Conservation (phyloP, 2,797 vertebrate species). For the Setipinna tenuifilis region DNA sequence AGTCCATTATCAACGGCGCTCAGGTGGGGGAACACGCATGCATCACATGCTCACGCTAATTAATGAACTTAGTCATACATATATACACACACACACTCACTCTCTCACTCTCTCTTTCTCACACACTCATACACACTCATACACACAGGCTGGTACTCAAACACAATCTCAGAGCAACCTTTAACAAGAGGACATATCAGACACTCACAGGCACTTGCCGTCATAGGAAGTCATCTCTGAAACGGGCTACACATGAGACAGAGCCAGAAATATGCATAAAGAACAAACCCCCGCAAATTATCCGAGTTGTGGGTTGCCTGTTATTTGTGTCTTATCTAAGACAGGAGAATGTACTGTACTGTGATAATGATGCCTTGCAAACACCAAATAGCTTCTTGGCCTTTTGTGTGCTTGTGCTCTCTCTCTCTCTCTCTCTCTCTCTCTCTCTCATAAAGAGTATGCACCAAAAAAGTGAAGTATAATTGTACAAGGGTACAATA, state of each 20-base stretch:
- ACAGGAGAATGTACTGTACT: not conserved
- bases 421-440: no score
- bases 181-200: not conserved
- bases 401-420: not conserved
- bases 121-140: not conserved
- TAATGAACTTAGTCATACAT: no score
- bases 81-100: not conserved
- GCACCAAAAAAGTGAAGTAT: no score
- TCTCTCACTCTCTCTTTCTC: not conserved
- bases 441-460: no score
- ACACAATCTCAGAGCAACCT: not conserved
- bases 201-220: not conserved
- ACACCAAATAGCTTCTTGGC: not conserved
- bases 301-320: not conserved
- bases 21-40: conserved; percentile 75
- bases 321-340: not conserved
- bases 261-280: not conserved
- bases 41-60: no score
- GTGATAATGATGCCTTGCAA: conserved; percentile 8
- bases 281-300: not conserved
- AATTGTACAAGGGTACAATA: no score
- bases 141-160: not conserved
- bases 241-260: not conserved
- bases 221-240: not conserved
- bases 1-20: conserved; percentile 88